phyloP scores from a whole-genome alignment of 2,888 invertebrate species.

The Andrena bucephala region DNA sequence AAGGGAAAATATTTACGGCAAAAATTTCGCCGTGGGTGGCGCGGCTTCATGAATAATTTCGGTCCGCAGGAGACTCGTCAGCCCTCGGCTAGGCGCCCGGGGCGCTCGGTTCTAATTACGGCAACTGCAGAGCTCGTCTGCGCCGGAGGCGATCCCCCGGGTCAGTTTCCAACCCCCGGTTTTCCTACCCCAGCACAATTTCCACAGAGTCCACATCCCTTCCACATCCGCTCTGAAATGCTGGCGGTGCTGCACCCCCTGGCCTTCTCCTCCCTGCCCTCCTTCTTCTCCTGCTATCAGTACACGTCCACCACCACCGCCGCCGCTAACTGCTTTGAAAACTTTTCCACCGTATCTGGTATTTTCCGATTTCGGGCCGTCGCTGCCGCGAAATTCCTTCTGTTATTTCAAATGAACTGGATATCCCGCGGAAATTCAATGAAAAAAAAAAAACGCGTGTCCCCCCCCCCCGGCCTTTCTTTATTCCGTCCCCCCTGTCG shows the following conservation, averaged over 20 bases:
- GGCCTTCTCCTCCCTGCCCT: slow-evolving; percentile 28
- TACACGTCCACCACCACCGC: slow-evolving; percentile 65
- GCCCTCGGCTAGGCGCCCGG: slow-evolving; percentile 78
- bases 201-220: slow-evolving; percentile 70
- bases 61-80: slow-evolving; percentile 83
- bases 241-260: slow-evolving; percentile 53
- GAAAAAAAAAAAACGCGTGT: not conserved
- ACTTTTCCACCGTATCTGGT: slow-evolving; percentile 40
- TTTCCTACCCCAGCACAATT: slow-evolving; percentile 73
- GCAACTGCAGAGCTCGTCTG: slow-evolving; percentile 82
- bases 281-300: slow-evolving; percentile 40
- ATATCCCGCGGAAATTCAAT: slow-evolving; percentile 29
- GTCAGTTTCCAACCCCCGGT: slow-evolving; percentile 77
- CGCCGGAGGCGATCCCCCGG: slow-evolving; percentile 76
- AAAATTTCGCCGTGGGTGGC: slow-evolving; percentile 80
- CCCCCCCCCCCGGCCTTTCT: not conserved
- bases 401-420: slow-evolving; percentile 21
- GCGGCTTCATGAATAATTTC: slow-evolving; percentile 84
- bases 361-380: slow-evolving; percentile 34
- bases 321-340: slow-evolving; percentile 61
- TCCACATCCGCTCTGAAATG: slow-evolving; percentile 70
- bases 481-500: not conserved
- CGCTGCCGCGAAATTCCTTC: slow-evolving; percentile 28
- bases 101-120: slow-evolving; percentile 85
- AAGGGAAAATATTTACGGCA: slow-evolving; percentile 84